A percentile compares a stretch with the other conserved stretches of the same genome.
phyloP scores from a whole-genome alignment of 2,113 vertebrate genomes.

The Regulus satrapa region DNA sequence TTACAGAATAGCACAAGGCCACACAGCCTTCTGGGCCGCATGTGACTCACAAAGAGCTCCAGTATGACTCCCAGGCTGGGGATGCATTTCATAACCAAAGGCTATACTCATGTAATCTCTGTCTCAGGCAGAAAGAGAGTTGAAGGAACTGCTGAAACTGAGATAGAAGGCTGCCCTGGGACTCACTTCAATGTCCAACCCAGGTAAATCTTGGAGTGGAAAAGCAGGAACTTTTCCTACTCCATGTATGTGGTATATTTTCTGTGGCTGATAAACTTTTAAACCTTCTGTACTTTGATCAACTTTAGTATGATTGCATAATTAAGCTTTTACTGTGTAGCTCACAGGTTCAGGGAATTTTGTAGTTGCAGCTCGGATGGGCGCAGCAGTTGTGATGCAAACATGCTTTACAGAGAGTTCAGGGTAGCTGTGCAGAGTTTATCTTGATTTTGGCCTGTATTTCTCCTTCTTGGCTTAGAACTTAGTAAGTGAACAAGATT shows the following conservation, averaged over 20 bases:
- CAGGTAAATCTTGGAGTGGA: neutral
- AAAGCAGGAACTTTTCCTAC: neutral
- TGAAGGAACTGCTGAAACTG: neutral
- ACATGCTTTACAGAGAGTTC: neutral
- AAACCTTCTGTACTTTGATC: neutral
- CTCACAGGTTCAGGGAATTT: neutral
- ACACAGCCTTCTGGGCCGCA: neutral
- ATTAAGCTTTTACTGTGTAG: neutral
- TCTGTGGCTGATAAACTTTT: too few relatives aligned
- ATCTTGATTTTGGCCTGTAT: neutral
- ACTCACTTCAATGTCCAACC: neutral
- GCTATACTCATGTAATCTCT: neutral
- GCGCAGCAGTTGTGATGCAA: neutral
- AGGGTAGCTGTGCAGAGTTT: neutral
- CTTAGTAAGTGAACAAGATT: neutral
- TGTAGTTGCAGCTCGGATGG: neutral
- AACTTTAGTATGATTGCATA: neutral
- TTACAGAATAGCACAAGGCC: constrained; percentile 7
- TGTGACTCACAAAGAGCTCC: constrained; percentile 7
- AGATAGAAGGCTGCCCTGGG: neutral
- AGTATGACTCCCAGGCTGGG: neutral
- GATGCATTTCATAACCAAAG: neutral
- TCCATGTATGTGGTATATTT: neutral
- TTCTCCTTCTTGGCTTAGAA: neutral
- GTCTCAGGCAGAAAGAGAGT: neutral